Base-by-base conservation (phyloP, 92 coral and sea anemone genomes). In the Zoanthus solanderi region DNA sequence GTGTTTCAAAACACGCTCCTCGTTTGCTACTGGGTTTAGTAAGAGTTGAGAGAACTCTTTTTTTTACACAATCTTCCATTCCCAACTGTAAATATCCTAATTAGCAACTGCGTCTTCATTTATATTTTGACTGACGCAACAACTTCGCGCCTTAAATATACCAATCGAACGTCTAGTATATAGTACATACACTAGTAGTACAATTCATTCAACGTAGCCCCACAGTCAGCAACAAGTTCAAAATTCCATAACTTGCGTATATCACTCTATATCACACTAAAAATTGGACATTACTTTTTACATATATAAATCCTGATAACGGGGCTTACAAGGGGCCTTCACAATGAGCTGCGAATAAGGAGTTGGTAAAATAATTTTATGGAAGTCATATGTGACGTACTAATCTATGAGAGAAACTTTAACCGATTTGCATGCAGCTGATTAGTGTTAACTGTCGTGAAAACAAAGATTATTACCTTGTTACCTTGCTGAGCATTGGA, bases 41-140 rank as follows among this genome's bases (percentile, higher is more conserved):
- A 37, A 56, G 78, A 46, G 78, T 75, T 12, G 79, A 75, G 17
- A n/a, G 79, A 75, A 44, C 52, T 8, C 53, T 46, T 75, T 46
- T 75, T 4, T 28, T 18, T 37, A 16, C 78, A 42, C 31, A 44
- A 1, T 75, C 79, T 42, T 75, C 60, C 60, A 75, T 75, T 23
- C 52, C 60, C 6, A 75, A 23, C 18, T 75, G 15, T 6, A 31
- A 75, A 28, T n/a, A 75, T 42, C 11, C 54, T 16, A 46, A 46
- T 23, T 44, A 75, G 56, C 58, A 75, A 28, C 15, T 6, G 68
- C 28, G 4, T 17, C 68, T 15, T 17, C 0, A 17, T 61, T 61
- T 15, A 0, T 17, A 3, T 61, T 61, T 61, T 61, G 30, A 61
- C 29, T 15, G 68, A 61, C 68, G 68, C 68, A 15, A 61, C 68